These are phyloP conservation scores for Pardalotus punctatus DNA, from an alignment of 2,113 vertebrate genomes.

Conservation along the genomic window DNA sequence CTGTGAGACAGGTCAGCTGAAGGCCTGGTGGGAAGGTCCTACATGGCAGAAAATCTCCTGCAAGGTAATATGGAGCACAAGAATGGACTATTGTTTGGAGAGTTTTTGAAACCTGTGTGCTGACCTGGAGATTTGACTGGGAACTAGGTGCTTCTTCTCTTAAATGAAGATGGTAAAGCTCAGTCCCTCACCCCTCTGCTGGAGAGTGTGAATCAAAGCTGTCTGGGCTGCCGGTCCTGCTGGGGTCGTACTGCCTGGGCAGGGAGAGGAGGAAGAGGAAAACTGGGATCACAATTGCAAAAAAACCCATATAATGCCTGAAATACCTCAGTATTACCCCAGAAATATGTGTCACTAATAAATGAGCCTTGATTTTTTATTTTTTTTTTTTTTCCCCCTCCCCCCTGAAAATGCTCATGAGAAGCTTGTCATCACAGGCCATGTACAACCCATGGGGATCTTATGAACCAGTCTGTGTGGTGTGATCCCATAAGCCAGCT, in stretches of 20 bases:
- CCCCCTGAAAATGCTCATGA: neutral
- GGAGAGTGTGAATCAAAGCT: neutral
- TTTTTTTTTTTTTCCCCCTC: too few species aligned
- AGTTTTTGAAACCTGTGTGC: neutral
- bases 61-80: neutral
- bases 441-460: neutral
- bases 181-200: neutral
- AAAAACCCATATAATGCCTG: neutral
- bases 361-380: neutral
- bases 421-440: neutral
- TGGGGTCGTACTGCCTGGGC: neutral
- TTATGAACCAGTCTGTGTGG: fast-evolving
- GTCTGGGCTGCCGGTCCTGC: fast-evolving
- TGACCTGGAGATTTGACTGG: neutral
- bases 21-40: neutral
- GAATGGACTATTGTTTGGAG: neutral
- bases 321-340: neutral
- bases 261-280: neutral
- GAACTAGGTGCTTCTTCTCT: neutral
- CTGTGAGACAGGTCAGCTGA: neutral
- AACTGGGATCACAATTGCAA: neutral
- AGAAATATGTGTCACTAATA: neutral
- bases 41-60: neutral
- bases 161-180: neutral
- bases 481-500: neutral